Base-by-base conservation (phyloP, 2,113 vertebrate genomes). In the Antigone vipio region DNA sequence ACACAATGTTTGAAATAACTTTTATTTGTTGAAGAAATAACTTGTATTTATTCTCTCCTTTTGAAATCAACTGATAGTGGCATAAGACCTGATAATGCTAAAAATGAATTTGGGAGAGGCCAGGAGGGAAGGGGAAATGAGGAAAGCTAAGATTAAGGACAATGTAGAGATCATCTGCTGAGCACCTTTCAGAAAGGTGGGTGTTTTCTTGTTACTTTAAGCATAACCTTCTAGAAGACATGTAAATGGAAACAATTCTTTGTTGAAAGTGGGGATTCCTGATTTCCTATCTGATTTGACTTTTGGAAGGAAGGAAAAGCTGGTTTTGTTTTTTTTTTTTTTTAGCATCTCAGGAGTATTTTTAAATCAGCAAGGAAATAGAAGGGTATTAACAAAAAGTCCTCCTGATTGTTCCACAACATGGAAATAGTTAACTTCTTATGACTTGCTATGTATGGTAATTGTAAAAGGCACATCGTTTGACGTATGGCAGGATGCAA, bases 371-470 rank as follows among this genome's bases (percentile, higher is more conserved):
- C 44, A 81, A 91, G 71, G 78, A 75, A 82, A 66, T 14, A 44
- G 45, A 89, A 79, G 13, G 15, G 11, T 81, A 32, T 19, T 55
- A 59, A 88, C 1, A 13, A 71, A 89, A 74, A 42, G 29, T 63
- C 3, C 15, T 85, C 9, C 19, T 45, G 44, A 59, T 53, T 35
- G 29, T 77, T 82, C 77, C 29, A 8, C 59, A 89, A 19, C 14
- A 3, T 72, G 53, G 90, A 85, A 94, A 75, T 83, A 72, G 74
- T 94, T 94, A 82, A 95, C 59, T 92, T 69, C 58, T 72, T 53
- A 52, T 20, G 10, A 56, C 49, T 94, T 87, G 66, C 64, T 80
- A 5, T 15, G 9, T 34, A 42, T 2, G 2, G 47, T 32, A 77
- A 77, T 45, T 88, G 30, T 50, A 53, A 89, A 88, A 91, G 49